Percentiles rank a stretch among this genome's conserved stretches.
Evolutionary conservation across 2,113 vertebrate species (phyloP).

Genomic region (Tor tambroides): DNA sequence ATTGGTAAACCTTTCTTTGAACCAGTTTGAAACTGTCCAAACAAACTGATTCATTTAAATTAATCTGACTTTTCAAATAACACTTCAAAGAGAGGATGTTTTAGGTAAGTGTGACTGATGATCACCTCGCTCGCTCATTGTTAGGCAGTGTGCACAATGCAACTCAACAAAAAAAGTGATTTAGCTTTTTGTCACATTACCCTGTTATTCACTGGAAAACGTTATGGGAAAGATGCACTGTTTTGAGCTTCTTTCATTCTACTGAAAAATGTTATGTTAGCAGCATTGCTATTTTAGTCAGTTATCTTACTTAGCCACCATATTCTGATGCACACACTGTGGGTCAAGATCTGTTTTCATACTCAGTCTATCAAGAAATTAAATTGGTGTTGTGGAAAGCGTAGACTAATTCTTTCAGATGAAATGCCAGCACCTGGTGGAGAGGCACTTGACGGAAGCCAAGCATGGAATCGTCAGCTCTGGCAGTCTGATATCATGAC

Average conservation of each 20-base stretch:
- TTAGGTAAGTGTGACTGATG: neutral
- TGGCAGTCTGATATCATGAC: constrained; percentile 29
- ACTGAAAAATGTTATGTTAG: neutral
- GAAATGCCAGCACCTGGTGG: constrained; percentile 71
- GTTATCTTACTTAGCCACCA: neutral
- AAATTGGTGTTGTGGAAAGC: constrained; percentile 15
- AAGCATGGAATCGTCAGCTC: constrained; percentile 57
- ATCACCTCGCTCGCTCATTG: neutral
- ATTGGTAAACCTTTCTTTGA: neutral
- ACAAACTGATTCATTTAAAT: neutral
- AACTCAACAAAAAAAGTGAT: neutral
- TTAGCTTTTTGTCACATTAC: neutral
- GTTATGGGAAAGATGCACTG: neutral
- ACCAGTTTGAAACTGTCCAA: neutral
- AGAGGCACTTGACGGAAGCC: constrained; percentile 57
- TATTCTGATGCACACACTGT: neutral
- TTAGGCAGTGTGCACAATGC: neutral
- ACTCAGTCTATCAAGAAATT: neutral
- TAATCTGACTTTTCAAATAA: neutral
- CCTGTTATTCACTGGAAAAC: neutral
- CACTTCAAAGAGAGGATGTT: neutral
- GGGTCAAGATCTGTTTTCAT: constrained; percentile 36
- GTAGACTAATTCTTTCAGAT: constrained; percentile 72
- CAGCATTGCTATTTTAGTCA: constrained; percentile 2
- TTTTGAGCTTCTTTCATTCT: neutral